Evolutionary conservation across 2,888 invertebrate genomes (phyloP), one percentile per base, ranked within the genome.

Genomic region (Drosophila neutralis): DNA sequence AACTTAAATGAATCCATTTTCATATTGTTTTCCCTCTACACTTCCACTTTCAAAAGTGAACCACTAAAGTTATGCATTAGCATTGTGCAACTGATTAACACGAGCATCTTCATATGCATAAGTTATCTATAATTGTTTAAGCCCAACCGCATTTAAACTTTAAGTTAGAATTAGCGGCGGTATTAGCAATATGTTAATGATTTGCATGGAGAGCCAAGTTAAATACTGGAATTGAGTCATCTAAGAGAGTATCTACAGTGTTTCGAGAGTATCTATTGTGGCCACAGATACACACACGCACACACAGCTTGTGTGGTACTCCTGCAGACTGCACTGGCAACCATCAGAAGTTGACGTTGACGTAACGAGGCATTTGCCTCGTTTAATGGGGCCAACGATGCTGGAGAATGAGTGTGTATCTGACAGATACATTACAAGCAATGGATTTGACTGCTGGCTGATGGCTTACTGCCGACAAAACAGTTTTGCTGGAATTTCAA

Each of bases 391-490:
- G 66, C 33, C 67, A 61, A 31, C 40, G 57, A 45, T 42, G 57
- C 42, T 42, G 51, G 51, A 51, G 29, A 29, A 51, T 29, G 21
- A 64, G 52, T 79, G 54, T 82, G 72, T 62, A 76, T 66, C 78
- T 81, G 65, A 45, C 68, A 82, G 78, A 81, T 81, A 78, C 73
- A 83, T 81, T 81, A 76, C 81, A 76, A 70, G 61, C 67, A 52
- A 49, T 62, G 67, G 57, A 45, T 72, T 54, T 56, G 72, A 56
- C 27, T 54, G 54, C 18, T 54, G 53, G 24, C 38, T 38, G 27
- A 29, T 40, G 40, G 40, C 54, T 33, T 24, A 24, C 59, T n/a
- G 65, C 31, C 31, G 18, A n/a, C 27, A 31, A 42, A 57, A 31
- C n/a, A 15, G 40, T 65, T 64, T 64, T 48, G 66, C 76, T 69